A percentile compares a stretch with the other conserved stretches of the same genome.
Conservation (phyloP, 2,113 vertebrate species). For the Ranitomeya imitator region DNA sequence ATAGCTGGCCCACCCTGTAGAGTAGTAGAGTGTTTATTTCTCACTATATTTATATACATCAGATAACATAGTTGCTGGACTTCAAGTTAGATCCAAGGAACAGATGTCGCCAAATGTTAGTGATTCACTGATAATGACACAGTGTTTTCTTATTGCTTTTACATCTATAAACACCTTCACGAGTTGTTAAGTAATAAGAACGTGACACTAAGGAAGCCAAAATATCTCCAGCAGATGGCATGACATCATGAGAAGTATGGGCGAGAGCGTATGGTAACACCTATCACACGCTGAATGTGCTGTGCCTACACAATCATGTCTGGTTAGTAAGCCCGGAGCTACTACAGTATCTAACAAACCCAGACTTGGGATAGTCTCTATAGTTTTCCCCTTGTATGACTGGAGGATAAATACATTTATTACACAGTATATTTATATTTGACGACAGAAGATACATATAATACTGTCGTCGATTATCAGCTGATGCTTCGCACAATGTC, state of each 20-base stretch:
- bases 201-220: conserved; percentile 34
- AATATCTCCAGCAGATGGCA: conserved; percentile 41
- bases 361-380: background rate
- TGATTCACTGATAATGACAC: conserved; percentile 36
- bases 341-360: background rate
- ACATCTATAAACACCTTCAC: conserved; percentile 37
- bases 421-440: background rate
- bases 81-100: background rate
- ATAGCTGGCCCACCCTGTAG: too few relatives aligned
- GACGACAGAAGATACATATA: background rate
- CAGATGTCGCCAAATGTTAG: conserved; percentile 38
- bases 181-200: conserved; percentile 31
- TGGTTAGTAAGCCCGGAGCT: background rate
- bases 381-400: background rate
- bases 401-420: background rate
- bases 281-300: background rate
- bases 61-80: background rate
- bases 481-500: background rate
- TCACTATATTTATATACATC: background rate
- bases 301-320: background rate
- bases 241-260: conserved; percentile 31
- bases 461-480: too few relatives aligned
- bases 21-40: background rate
- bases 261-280: conserved; percentile 1
- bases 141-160: conserved; percentile 10